Percentiles rank a stretch among this genome's conserved stretches.
phyloP scores from a whole-genome alignment of 2,797 vertebrate genomes.

The Peromyscus nudipes region DNA sequence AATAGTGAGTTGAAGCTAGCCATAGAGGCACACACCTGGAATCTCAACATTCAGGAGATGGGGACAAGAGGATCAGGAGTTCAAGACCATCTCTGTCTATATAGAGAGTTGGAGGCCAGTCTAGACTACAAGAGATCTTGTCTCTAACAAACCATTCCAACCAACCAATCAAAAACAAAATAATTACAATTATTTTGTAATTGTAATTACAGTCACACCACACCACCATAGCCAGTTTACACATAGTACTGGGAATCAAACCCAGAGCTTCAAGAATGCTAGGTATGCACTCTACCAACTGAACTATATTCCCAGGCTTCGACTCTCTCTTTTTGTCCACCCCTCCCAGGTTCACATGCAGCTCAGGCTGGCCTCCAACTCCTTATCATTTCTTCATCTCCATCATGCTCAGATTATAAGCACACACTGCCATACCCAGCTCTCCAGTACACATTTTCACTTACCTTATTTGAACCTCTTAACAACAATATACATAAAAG shows the following conservation, averaged over 20 bases:
- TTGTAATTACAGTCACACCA: background rate
- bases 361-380: background rate
- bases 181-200: background rate
- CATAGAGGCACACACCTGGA: background rate
- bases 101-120: background rate
- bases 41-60: background rate
- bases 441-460: background rate
- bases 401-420: background rate
- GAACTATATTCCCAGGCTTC: background rate
- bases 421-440: background rate
- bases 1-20: background rate
- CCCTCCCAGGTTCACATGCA: background rate
- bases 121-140: background rate
- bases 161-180: background rate
- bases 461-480: background rate
- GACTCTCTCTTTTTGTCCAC: background rate
- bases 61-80: background rate
- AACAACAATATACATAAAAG: background rate
- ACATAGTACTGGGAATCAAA: background rate
- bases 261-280: background rate
- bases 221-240: background rate
- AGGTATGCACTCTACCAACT: background rate
- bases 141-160: background rate
- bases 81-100: background rate
- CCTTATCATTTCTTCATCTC: background rate